Percentiles rank a stretch among this genome's conserved stretches.
These are phyloP conservation scores for Cryptoprocta ferox DNA, from an alignment of 2,797 vertebrate species.

Conservation along the genomic window DNA sequence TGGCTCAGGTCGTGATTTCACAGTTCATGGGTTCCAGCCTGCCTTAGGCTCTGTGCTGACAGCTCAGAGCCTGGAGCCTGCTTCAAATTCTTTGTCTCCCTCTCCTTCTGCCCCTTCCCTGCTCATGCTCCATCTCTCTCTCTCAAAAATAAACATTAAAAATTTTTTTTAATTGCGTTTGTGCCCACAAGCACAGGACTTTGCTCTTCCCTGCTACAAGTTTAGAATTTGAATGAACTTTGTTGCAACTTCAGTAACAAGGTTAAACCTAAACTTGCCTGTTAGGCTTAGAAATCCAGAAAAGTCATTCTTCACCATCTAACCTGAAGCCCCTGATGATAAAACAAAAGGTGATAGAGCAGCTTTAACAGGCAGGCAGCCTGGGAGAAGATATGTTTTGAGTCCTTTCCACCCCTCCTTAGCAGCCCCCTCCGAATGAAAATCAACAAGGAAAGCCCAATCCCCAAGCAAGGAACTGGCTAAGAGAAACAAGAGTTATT, in stretches of 20 bases:
- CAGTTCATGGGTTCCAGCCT: too few species aligned
- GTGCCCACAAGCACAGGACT: neutral
- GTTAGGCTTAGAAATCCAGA: neutral
- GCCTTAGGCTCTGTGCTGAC: too few species aligned
- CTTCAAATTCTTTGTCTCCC: too few species aligned
- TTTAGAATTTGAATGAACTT: constrained; percentile 35
- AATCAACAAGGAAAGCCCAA: neutral
- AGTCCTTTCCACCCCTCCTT: neutral
- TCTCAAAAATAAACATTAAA: too few species aligned
- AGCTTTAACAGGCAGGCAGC: neutral
- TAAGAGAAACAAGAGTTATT: constrained; percentile 24
- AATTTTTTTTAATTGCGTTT: neutral
- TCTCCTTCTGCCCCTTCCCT: too few species aligned
- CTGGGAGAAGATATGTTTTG: neutral
- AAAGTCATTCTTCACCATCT: neutral
- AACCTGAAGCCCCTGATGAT: neutral
- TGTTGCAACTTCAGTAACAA: neutral
- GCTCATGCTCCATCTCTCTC: too few species aligned
- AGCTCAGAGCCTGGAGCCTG: too few species aligned
- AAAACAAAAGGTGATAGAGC: neutral
- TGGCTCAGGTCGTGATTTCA: too few species aligned
- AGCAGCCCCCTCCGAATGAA: neutral
- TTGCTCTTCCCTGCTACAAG: neutral
- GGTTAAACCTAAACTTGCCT: neutral
- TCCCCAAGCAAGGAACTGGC: neutral